Conservation (phyloP, 2,888 invertebrate genomes). For the Eristalis intricaria region DNA sequence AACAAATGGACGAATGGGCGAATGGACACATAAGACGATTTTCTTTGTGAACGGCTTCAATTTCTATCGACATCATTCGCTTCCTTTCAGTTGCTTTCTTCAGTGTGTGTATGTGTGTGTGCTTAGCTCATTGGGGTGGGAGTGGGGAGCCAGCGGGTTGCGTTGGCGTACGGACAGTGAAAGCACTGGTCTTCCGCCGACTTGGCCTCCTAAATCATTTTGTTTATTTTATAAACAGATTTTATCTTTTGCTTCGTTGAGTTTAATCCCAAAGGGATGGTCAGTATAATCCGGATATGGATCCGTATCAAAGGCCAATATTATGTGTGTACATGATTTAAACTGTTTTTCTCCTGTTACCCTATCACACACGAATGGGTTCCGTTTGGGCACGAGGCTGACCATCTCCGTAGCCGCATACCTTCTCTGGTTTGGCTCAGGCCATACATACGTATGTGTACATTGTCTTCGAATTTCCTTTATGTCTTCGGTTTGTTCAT, state of each 20-base stretch:
- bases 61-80: conserved; percentile 57
- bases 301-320: conserved; percentile 72
- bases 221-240: conserved; percentile 72
- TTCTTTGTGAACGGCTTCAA: conserved; percentile 64
- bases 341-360: conserved; percentile 70
- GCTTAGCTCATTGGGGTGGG: neutral
- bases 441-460: neutral
- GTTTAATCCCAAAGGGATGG: conserved; percentile 71
- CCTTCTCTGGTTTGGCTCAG: neutral
- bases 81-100: conserved; percentile 39
- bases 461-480: conserved; percentile 71
- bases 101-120: neutral
- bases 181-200: conserved; percentile 14
- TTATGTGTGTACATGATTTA: conserved; percentile 72
- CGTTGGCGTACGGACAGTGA: neutral
- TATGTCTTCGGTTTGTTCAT: conserved; percentile 53
- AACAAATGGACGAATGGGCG: conserved; percentile 29
- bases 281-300: conserved; percentile 71
- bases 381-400: conserved; percentile 33
- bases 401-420: conserved; percentile 1
- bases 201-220: conserved; percentile 68
- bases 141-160: neutral
- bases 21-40: conserved; percentile 58
- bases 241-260: conserved; percentile 72
- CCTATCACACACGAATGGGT: conserved; percentile 64